A percentile compares a stretch with the other conserved stretches of the same genome.
Evolutionary conservation across 2,797 vertebrate genomes (phyloP).

Genomic region (Micrastur ruficollis): DNA sequence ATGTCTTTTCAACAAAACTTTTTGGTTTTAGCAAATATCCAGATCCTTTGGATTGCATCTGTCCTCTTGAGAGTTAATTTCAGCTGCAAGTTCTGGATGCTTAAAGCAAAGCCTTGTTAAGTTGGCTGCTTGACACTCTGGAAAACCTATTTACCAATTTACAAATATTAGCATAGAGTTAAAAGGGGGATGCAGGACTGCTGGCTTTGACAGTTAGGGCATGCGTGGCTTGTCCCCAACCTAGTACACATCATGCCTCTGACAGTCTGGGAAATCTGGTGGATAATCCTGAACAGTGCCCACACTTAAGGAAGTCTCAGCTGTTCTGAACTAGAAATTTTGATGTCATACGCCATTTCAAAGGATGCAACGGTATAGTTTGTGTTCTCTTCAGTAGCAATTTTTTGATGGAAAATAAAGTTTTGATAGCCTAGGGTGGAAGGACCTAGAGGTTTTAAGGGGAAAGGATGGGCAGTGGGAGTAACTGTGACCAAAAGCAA

Average conservation of each 20-base stretch:
- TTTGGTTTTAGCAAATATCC: background rate
- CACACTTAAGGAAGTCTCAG: fast-evolving
- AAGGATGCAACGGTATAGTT: background rate
- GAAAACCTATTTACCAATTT: background rate
- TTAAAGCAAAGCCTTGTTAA: background rate
- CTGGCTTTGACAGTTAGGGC: background rate
- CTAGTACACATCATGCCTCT: background rate
- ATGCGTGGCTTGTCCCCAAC: background rate
- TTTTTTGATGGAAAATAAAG: background rate
- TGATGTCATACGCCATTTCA: background rate
- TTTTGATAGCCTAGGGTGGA: background rate
- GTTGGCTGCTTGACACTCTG: background rate
- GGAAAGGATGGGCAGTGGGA: background rate
- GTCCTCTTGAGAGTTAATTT: background rate
- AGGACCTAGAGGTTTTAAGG: background rate
- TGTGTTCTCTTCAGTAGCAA: background rate
- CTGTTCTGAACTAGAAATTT: background rate
- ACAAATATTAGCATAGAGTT: background rate
- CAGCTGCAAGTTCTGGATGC: background rate
- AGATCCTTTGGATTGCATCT: background rate
- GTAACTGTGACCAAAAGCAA: background rate
- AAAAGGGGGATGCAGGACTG: background rate
- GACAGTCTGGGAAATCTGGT: background rate
- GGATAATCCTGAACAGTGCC: background rate
- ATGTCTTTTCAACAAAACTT: background rate